These are phyloP conservation scores for Drosophila grimshawi DNA, from an alignment of 1,140 invertebrate species.

Conservation along the genomic window DNA sequence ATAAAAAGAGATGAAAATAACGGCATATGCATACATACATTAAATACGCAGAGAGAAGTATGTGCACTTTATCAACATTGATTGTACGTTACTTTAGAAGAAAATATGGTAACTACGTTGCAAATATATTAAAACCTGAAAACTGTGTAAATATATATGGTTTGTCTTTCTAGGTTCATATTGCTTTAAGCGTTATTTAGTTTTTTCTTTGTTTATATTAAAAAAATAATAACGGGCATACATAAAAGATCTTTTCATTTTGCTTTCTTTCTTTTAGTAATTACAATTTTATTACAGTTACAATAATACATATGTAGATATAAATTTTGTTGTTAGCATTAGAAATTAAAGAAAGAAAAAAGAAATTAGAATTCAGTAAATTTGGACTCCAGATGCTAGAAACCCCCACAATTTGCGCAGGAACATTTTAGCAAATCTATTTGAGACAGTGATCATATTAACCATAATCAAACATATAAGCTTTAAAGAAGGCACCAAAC, in stretches of 20 bases:
- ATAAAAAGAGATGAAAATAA: slow-evolving; percentile 50
- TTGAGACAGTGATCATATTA: slow-evolving; percentile 3
- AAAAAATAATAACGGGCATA: slow-evolving; percentile 50
- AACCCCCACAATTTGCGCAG: slow-evolving; percentile 7
- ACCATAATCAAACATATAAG: slow-evolving; percentile 11
- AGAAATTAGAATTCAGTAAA: slow-evolving; percentile 58
- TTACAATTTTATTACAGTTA: slow-evolving; percentile 68
- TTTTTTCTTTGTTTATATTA: slow-evolving; percentile 81
- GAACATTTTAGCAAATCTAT: slow-evolving; percentile 15
- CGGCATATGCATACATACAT: slow-evolving; percentile 34
- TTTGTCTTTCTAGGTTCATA: slow-evolving; percentile 69
- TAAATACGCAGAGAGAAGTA: slow-evolving; percentile 20
- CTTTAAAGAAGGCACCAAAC: slow-evolving; percentile 3
- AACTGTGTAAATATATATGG: slow-evolving; percentile 42
- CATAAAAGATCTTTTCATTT: slow-evolving; percentile 60
- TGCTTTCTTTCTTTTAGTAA: slow-evolving; percentile 67
- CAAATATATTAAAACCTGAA: slow-evolving; percentile 8
- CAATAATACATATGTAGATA: slow-evolving; percentile 61
- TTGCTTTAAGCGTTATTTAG: slow-evolving; percentile 84
- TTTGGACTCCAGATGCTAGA: slow-evolving; percentile 50
- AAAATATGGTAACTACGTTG: slow-evolving; percentile 22
- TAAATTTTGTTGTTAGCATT: slow-evolving; percentile 76
- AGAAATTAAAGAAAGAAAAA: slow-evolving; percentile 43
- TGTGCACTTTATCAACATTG: slow-evolving; percentile 21
- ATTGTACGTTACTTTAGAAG: slow-evolving; percentile 8